phyloP scores from a whole-genome alignment of 2,113 vertebrate genomes.

The Tiliqua scincoides region DNA sequence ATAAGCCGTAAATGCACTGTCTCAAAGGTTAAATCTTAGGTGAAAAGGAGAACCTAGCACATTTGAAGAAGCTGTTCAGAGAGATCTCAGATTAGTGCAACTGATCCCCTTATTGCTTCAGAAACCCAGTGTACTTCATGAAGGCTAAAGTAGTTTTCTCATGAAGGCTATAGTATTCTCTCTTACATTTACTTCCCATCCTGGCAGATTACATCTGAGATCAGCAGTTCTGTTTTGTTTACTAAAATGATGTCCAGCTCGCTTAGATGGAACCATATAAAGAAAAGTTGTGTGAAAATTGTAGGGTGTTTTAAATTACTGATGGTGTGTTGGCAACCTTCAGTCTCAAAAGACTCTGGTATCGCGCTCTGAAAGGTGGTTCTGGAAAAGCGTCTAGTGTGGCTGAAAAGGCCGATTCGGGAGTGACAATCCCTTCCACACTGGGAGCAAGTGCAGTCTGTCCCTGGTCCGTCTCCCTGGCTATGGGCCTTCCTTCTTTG shows the following conservation, averaged over 20 bases:
- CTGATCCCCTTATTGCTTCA: neutral
- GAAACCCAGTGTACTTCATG: neutral
- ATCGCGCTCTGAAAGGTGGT: too few species aligned
- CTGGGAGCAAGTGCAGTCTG: too few species aligned
- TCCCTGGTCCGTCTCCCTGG: too few species aligned
- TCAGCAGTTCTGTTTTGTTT: fast-evolving
- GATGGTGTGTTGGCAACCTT: too few species aligned
- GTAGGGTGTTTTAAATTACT: neutral
- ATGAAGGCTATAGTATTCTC: neutral
- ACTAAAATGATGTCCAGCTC: neutral
- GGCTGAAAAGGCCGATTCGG: too few species aligned
- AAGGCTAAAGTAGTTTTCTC: neutral
- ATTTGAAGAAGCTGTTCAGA: neutral
- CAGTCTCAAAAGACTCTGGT: too few species aligned
- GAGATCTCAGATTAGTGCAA: neutral
- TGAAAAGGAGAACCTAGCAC: neutral
- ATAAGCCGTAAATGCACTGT: fast-evolving
- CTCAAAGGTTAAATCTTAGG: neutral
- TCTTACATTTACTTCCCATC: too few species aligned
- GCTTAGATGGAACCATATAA: fast-evolving
- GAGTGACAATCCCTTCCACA: too few species aligned
- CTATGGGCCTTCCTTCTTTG: too few species aligned
- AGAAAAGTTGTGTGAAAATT: neutral
- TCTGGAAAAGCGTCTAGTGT: too few species aligned
- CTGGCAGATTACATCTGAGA: fast-evolving